Conservation (phyloP, 2,113 vertebrate genomes). For the Benitochromis conjunctus region DNA sequence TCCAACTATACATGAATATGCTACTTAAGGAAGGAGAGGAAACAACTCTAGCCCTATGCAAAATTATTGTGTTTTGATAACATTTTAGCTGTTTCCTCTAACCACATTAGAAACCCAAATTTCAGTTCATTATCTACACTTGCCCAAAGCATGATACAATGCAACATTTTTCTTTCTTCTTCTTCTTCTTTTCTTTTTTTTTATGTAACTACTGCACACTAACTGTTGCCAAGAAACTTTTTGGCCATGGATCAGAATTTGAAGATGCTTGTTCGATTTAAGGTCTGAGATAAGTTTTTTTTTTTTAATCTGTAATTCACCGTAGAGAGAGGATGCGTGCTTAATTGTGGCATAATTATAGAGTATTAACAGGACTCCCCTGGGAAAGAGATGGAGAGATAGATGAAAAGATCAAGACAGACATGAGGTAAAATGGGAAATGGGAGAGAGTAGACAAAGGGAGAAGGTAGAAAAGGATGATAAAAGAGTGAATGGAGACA, state of each 20-base stretch:
- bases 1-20: neutral
- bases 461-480: neutral
- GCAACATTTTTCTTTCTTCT: neutral
- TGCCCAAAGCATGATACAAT: neutral
- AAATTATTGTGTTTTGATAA: neutral
- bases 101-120: neutral
- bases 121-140: neutral
- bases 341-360: constrained; percentile 43
- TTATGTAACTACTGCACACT: neutral
- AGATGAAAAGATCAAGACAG: neutral
- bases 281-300: neutral
- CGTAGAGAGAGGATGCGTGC: neutral
- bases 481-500: neutral
- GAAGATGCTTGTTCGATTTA: constrained; percentile 2
- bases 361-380: constrained; percentile 24
- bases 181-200: neutral
- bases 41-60: neutral
- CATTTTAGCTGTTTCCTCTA: neutral
- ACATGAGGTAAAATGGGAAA: neutral
- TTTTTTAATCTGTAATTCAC: constrained; percentile 6
- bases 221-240: constrained; percentile 8
- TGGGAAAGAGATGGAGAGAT: neutral
- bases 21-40: neutral
- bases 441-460: neutral
- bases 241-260: neutral